phyloP scores from a whole-genome alignment of 2,113 vertebrate species.

The Petromus typicus region DNA sequence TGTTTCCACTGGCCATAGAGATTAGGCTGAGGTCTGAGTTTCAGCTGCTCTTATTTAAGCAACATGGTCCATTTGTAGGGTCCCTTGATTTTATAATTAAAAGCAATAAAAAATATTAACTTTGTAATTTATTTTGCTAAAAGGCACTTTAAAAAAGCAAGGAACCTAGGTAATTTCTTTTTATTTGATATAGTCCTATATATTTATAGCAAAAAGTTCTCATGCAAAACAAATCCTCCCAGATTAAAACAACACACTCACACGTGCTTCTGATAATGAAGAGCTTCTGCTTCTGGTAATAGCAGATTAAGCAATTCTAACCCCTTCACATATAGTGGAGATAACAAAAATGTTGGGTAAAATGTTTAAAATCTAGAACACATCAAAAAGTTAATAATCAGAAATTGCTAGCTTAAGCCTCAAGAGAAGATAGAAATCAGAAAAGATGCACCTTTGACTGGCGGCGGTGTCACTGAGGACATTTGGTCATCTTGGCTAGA shows the following conservation, averaged over 20 bases:
- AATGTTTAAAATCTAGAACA: neutral
- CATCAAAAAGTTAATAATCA: constrained; percentile 19
- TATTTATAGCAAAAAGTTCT: constrained; percentile 31
- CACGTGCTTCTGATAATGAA: neutral
- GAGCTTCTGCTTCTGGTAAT: neutral
- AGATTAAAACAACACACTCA: neutral
- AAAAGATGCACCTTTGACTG: neutral
- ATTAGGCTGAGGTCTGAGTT: neutral
- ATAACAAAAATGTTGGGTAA: neutral
- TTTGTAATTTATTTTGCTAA: neutral
- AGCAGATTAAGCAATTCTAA: neutral
- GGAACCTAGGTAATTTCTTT: neutral
- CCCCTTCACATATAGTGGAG: neutral
- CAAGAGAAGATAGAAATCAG: constrained; percentile 6
- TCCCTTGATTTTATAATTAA: neutral
- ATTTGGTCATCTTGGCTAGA: neutral
- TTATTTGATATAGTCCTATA: neutral
- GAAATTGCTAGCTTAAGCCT: neutral
- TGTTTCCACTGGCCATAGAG: neutral
- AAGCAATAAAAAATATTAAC: neutral
- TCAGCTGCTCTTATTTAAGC: neutral
- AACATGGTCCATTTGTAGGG: neutral
- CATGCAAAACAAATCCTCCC: neutral
- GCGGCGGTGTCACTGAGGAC: neutral
- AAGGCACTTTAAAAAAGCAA: neutral